A percentile compares a stretch with the other conserved stretches of the same genome.
phyloP scores from a whole-genome alignment of 2,888 invertebrate species.

The Agonopterix subpropinquella region DNA sequence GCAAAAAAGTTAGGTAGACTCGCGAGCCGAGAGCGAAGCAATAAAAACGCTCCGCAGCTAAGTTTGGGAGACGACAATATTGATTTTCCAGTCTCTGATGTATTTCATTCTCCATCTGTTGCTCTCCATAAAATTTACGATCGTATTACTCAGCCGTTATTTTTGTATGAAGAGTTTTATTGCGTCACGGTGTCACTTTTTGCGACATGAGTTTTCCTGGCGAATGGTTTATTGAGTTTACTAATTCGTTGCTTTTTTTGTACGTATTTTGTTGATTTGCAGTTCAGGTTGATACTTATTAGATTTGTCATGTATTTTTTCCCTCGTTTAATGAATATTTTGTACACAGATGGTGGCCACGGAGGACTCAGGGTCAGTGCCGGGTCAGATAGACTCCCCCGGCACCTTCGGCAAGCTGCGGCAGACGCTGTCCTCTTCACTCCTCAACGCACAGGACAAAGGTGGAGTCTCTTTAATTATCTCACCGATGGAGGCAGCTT shows the following conservation, averaged over 20 bases:
- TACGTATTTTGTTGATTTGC: slow-evolving; percentile 17
- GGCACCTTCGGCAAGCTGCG: slow-evolving; percentile 90
- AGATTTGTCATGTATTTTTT: no score
- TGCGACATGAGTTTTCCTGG: slow-evolving; percentile 45
- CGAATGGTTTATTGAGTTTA: slow-evolving; percentile 35
- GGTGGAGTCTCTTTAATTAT: slow-evolving; percentile 58
- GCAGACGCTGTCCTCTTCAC: slow-evolving; percentile 87
- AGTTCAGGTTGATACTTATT: not conserved
- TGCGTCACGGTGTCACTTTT: slow-evolving; percentile 38
- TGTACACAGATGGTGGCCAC: slow-evolving; percentile 86
- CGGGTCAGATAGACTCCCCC: slow-evolving; percentile 78
- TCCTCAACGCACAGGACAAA: slow-evolving; percentile 90
- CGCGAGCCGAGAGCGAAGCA: slow-evolving; percentile 28
- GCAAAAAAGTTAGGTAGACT: slow-evolving; percentile 32
- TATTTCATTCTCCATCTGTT: slow-evolving; percentile 72
- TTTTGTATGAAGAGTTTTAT: slow-evolving; percentile 71
- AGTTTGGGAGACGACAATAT: slow-evolving; percentile 60
- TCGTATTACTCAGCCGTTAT: slow-evolving; percentile 68
- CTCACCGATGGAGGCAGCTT: no score
- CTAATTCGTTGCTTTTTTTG: slow-evolving; percentile 25
- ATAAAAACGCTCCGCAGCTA: slow-evolving; percentile 47
- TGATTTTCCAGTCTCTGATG: slow-evolving; percentile 62
- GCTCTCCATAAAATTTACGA: slow-evolving; percentile 73
- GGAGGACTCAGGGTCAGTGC: slow-evolving; percentile 80
- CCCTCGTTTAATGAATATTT: not conserved